Evolutionary conservation across 64 coral and sea anemone genomes (phyloP), one percentile per base, ranked within the genome.

Genomic region (Pachyseris speciosa): DNA sequence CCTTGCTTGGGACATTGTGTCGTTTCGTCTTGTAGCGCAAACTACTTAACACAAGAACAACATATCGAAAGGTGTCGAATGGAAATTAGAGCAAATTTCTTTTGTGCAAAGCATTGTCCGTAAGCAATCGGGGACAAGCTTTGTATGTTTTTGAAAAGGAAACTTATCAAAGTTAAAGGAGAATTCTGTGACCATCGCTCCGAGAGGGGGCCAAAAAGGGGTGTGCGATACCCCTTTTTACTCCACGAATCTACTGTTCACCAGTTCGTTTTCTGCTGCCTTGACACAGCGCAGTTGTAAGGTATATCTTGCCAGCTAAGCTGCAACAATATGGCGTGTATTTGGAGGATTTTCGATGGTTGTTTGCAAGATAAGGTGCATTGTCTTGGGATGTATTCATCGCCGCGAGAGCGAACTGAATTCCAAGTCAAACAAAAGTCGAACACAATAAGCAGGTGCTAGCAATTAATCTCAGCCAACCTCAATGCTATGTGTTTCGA

Each of bases 391-490:
- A 63, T 90, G 70, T 69, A 93, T 97, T 97, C 70, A 94, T 81
- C 77, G 37, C 83, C 42, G 87, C 83, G 79, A 93, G 87, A 89
- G 78, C 64, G 93, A 84, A 86, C 86, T 78, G 60, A 85, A 75
- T 88, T 79, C 70, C 86, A 43, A 87, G 80, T 58, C 60, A 64
- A 97, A 97, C 95, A 97, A 97, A 97, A 93, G 95, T 97, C 38
- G 25, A 34, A 97, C 72, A 97, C 95, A 97, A 97, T 86, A 92
- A 80, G 68, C 95, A 97, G 95, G 95, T 97, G 95, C 95, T 94
- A 97, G 74, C 90, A 88, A 93, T 97, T 97, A 97, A 96, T 83
- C 24, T 59, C 78, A 91, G 88, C 67, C 75, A 78, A 34, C 78
- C 79, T 97, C 93, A 97, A 97, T 97, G 91, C 91, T 89, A 75